Evolutionary conservation across 2,113 vertebrate species (phyloP).

Genomic region (Myiagra hebetior): DNA sequence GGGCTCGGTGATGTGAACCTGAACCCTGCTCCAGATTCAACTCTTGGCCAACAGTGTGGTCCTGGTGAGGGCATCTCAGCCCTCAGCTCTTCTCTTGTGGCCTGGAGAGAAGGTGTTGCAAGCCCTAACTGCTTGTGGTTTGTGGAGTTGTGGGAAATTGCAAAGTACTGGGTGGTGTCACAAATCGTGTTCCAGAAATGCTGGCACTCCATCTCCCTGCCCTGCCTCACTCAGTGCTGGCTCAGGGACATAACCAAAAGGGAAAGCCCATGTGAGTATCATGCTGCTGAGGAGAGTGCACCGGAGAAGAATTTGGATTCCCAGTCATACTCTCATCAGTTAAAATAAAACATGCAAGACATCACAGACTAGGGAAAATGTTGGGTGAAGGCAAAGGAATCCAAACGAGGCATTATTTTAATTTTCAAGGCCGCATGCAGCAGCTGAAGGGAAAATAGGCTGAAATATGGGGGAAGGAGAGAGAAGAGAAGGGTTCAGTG

Average conservation of each 20-base stretch:
- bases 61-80: background rate
- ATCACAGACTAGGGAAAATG: background rate
- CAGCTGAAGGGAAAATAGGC: background rate
- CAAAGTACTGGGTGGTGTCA: fast-evolving
- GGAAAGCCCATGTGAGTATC: fast-evolving
- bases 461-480: background rate
- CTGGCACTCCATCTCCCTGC: background rate
- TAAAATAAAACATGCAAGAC: constrained; percentile 9
- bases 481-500: background rate
- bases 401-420: background rate
- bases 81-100: background rate
- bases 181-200: background rate
- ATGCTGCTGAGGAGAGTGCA: background rate
- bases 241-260: background rate
- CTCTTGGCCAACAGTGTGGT: background rate
- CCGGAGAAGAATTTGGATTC: background rate
- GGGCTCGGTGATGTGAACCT: background rate
- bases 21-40: background rate
- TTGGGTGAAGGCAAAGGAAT: background rate
- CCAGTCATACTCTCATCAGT: background rate
- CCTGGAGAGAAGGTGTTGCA: background rate
- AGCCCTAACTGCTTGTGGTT: background rate
- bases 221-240: background rate
- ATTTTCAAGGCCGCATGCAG: background rate
- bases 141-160: background rate